Conservation (phyloP, 2,888 invertebrate genomes). For the Orgyia antiqua region DNA sequence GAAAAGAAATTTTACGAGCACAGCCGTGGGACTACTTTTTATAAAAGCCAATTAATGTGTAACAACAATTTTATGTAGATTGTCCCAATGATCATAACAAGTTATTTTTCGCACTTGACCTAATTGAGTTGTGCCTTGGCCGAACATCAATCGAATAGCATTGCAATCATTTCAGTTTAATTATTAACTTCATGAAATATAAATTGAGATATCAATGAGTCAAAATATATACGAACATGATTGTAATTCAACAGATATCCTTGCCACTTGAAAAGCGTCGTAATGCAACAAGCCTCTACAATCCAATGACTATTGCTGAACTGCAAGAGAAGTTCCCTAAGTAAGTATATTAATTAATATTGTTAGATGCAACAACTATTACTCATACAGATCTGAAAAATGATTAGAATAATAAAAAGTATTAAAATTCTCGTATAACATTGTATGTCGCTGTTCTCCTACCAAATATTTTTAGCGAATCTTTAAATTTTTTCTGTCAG, state of each 20-base stretch:
- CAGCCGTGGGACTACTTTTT: conserved; percentile 28
- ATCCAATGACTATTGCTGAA: conserved; percentile 90
- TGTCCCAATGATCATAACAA: conserved; percentile 22
- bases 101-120: conserved; percentile 29
- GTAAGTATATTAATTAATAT: conserved; percentile 32
- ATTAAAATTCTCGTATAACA: too few species aligned
- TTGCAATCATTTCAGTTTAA: conserved; percentile 6
- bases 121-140: conserved; percentile 25
- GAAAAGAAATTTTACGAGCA: conserved; percentile 34
- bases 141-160: conserved; percentile 30
- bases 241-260: conserved; percentile 81
- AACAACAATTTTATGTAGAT: conserved; percentile 30
- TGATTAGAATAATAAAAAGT: too few species aligned
- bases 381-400: too few species aligned
- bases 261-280: conserved; percentile 93
- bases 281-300: conserved; percentile 94
- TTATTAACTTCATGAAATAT: conserved; percentile 1
- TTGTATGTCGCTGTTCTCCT: too few species aligned
- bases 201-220: too few species aligned
- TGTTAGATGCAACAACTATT: too few species aligned
- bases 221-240: too few species aligned
- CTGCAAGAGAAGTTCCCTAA: conserved; percentile 85
- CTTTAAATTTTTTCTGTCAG: too few species aligned
- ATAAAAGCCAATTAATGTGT: conserved; percentile 36
- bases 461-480: too few species aligned